Base-by-base conservation (phyloP, 2,888 invertebrate genomes). In the Onchidella celtica region DNA sequence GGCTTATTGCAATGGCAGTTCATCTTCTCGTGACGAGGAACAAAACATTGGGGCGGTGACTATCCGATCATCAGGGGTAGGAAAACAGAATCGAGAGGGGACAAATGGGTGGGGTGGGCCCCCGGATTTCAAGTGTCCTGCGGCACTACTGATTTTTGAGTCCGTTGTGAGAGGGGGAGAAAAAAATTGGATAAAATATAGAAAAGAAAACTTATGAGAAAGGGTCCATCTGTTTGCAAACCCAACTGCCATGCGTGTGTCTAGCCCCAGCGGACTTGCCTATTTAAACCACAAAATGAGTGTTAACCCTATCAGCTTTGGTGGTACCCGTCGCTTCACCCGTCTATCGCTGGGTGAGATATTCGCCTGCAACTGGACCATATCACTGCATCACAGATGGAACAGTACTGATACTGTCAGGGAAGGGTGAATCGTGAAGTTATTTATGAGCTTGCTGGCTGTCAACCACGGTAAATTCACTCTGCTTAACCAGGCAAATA, bases 191-290 rank as follows among this genome's bases (percentile, higher is more conserved):
- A 24, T 65, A 36, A 63, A 24, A 36, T 14, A 34, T 68, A 38
- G 11, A 57, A 70, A 70, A 68, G 77, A 68, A 57, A 77, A 59
- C 57, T 59, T 69, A 78, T 78, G 78, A 78, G 78, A 78, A 78
- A 29, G 40, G 40, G 24, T 78, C 69, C 78, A 78, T 78, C 78
- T 78, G 78, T 40, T 77, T 66, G 57, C 57, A 24, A 32, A 55
- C 65, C 9, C 55, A 32, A 77, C 11, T 66, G 77, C 47, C 55
- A 24, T 66, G 36, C 77, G 57, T 77, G 77, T 57, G 77, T 17
- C 68, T 21, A 14, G 11, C 24, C 11, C 66, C 2, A n/a, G 66
- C 3, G 34, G 17, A 77, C 63, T 27, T n/a, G 4, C 57, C 77
- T 77, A 77, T 77, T 77, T 68, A 77, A 77, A 36, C 55, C 68